Percentiles rank a stretch among this genome's conserved stretches.
phyloP scores from a whole-genome alignment of 2,797 vertebrate species.

The Urosaurus nigricauda region DNA sequence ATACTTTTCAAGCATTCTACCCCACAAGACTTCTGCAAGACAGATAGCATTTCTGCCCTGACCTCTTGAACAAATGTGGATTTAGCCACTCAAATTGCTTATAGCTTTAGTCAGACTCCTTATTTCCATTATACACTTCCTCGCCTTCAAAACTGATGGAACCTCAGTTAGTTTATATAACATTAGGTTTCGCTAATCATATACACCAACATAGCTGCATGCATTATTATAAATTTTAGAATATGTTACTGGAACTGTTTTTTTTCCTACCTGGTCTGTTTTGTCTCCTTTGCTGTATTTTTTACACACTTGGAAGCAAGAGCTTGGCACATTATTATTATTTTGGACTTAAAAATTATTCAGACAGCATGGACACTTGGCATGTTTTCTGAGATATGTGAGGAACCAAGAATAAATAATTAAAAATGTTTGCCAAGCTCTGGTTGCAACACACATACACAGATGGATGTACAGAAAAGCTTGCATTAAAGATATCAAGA shows the following conservation, averaged over 20 bases:
- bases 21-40: too few species aligned
- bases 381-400: too few species aligned
- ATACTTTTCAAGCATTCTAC: not conserved
- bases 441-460: not conserved
- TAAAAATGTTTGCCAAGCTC: too few species aligned
- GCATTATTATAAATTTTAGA: not conserved
- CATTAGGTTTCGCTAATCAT: not conserved
- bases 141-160: not conserved
- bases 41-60: too few species aligned
- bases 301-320: not conserved
- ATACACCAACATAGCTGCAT: not conserved
- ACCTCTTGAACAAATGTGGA: conserved; percentile 4
- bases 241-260: not conserved
- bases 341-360: too few species aligned
- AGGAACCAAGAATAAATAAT: too few species aligned
- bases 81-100: not conserved
- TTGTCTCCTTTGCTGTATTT: not conserved
- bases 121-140: conserved; percentile 1
- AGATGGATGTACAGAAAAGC: not conserved
- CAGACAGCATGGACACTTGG: too few species aligned
- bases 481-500: not conserved
- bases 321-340: too few species aligned
- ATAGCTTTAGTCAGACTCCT: not conserved
- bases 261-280: not conserved
- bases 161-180: not conserved